These are phyloP conservation scores for Leptobrachium leishanense DNA, from an alignment of 2,113 vertebrate species.

Conservation along the genomic window DNA sequence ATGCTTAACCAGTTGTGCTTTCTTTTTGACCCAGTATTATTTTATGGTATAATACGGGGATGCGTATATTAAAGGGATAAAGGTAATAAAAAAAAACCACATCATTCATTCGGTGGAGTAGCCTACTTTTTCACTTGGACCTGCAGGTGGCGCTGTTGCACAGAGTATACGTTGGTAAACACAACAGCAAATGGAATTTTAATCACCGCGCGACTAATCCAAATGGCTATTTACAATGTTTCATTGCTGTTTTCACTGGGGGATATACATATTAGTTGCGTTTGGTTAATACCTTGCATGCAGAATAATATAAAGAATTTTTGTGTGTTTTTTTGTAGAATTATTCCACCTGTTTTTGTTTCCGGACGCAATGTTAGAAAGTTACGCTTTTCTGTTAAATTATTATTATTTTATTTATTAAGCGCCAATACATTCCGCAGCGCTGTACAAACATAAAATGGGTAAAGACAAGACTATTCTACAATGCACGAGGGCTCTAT, in stretches of 20 bases:
- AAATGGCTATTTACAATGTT: background rate
- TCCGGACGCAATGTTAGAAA: too few species aligned
- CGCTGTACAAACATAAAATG: too few species aligned
- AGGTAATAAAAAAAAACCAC: background rate
- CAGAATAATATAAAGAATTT: background rate
- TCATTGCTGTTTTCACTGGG: background rate
- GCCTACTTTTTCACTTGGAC: conserved; percentile 41
- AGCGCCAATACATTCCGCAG: too few species aligned
- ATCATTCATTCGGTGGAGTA: background rate
- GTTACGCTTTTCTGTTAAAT: too few species aligned
- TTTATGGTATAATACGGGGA: background rate
- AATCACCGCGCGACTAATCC: background rate
- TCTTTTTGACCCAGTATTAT: conserved; percentile 3
- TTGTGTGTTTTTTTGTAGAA: background rate
- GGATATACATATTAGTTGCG: too few species aligned
- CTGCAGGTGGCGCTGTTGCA: conserved; percentile 68
- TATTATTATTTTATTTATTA: too few species aligned
- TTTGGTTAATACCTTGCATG: too few species aligned
- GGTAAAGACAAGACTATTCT: too few species aligned
- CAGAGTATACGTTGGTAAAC: conserved; percentile 46
- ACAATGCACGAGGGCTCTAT: too few species aligned
- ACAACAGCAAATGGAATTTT: too few species aligned
- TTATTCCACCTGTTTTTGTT: too few species aligned
- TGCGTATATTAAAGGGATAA: background rate
- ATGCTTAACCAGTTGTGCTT: conserved; percentile 1